phyloP scores from a whole-genome alignment of 2,888 invertebrate genomes.

The Trypoxylon attenuatum region DNA sequence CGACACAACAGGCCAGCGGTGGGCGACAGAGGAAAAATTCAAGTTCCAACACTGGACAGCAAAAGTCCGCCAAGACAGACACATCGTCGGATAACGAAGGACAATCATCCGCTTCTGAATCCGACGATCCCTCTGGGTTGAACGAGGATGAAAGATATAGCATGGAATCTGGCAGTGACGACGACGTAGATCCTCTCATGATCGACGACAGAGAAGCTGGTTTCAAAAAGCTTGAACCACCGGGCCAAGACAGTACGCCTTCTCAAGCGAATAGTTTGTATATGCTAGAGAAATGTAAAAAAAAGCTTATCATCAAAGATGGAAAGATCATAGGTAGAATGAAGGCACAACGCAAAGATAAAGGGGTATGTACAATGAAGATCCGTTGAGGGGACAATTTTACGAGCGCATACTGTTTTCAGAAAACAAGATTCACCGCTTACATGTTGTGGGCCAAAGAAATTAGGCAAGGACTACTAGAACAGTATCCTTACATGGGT shows the following conservation, averaged over 20 bases:
- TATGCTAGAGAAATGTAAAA: slow-evolving; percentile 86
- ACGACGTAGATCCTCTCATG: slow-evolving; percentile 71
- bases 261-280: slow-evolving; percentile 81
- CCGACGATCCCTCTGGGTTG: slow-evolving; percentile 64
- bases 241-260: slow-evolving; percentile 70
- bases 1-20: slow-evolving; percentile 39
- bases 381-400: slow-evolving; percentile 24
- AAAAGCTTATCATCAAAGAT: slow-evolving; percentile 83
- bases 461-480: slow-evolving; percentile 83
- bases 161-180: slow-evolving; percentile 69
- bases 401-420: slow-evolving; percentile 49
- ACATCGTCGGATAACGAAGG: slow-evolving; percentile 70
- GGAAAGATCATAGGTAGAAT: slow-evolving; percentile 82
- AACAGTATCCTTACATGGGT: slow-evolving; percentile 85
- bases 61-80: slow-evolving; percentile 57
- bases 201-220: slow-evolving; percentile 75
- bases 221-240: slow-evolving; percentile 76
- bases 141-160: slow-evolving; percentile 67
- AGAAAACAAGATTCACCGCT: slow-evolving; percentile 87
- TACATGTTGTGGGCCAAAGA: slow-evolving; percentile 95
- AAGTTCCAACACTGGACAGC: slow-evolving; percentile 45
- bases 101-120: slow-evolving; percentile 66
- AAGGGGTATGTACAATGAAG: slow-evolving; percentile 77
- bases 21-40: slow-evolving; percentile 60
- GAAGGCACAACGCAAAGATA: slow-evolving; percentile 86